Percentiles rank a stretch among this genome's conserved stretches.
Evolutionary conservation across 2,888 invertebrate genomes (phyloP).

Genomic region (Pseudoips prasinana): DNA sequence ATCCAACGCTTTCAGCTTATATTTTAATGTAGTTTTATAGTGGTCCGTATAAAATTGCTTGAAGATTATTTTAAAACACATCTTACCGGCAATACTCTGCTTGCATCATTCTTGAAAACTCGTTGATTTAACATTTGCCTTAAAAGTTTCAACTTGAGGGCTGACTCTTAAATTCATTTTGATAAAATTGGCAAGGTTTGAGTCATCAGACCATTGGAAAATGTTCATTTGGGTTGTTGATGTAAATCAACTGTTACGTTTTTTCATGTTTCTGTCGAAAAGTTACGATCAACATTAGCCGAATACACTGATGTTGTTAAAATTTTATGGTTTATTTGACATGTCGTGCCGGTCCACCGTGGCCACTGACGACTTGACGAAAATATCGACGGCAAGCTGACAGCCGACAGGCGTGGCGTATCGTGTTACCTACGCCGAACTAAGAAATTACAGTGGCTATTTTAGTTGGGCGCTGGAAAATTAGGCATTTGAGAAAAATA

Average conservation of each 20-base stretch:
- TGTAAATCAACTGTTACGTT: slow-evolving; percentile 15
- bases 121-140: slow-evolving; percentile 70
- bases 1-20: slow-evolving; percentile 21
- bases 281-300: slow-evolving; percentile 34
- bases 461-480: slow-evolving; percentile 49
- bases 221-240: slow-evolving; percentile 32
- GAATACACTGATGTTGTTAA: slow-evolving; percentile 15
- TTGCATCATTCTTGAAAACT: slow-evolving; percentile 62
- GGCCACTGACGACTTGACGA: slow-evolving; percentile 56
- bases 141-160: slow-evolving; percentile 47
- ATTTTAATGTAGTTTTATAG: slow-evolving; percentile 16
- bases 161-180: slow-evolving; percentile 53
- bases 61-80: slow-evolving; percentile 38
- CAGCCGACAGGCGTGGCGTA: slow-evolving; percentile 61
- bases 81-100: slow-evolving; percentile 38
- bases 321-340: slow-evolving; percentile 62
- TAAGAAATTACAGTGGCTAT: slow-evolving; percentile 57
- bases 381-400: slow-evolving; percentile 68
- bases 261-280: slow-evolving; percentile 26
- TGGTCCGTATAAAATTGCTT: slow-evolving; percentile 36
- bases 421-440: slow-evolving; percentile 61
- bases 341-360: slow-evolving; percentile 42
- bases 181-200: slow-evolving; percentile 47
- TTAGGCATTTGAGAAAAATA: slow-evolving; percentile 33
- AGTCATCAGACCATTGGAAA: slow-evolving; percentile 46